A percentile compares a stretch with the other conserved stretches of the same genome.
Conservation (phyloP, 1,140 invertebrate species). For the Pseudomyrmex pallidus region DNA sequence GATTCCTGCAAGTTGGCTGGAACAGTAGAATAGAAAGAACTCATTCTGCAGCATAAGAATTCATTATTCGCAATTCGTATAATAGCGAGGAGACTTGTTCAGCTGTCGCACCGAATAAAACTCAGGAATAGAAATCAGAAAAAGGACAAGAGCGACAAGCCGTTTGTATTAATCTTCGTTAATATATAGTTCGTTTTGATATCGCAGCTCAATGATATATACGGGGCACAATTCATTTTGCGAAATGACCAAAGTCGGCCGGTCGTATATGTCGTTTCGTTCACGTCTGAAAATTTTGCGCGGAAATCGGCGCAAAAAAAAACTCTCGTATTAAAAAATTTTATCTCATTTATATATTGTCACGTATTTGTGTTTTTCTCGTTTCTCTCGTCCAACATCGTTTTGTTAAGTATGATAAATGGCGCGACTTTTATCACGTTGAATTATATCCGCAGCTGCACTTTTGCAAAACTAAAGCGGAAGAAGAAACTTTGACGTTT, state of each 20-base stretch:
- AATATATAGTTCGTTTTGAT: slow-evolving; percentile 45
- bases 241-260: background rate
- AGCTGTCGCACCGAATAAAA: slow-evolving; percentile 50
- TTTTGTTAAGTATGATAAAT: slow-evolving; percentile 66
- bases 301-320: background rate
- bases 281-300: slow-evolving; percentile 25
- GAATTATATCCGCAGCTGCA: slow-evolving; percentile 55
- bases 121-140: slow-evolving; percentile 22
- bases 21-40: slow-evolving; percentile 42
- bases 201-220: slow-evolving; percentile 33
- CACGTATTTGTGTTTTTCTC: slow-evolving; percentile 47
- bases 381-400: slow-evolving; percentile 27
- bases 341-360: slow-evolving; percentile 42
- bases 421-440: slow-evolving; percentile 58
- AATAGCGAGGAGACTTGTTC: slow-evolving; percentile 47
- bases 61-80: slow-evolving; percentile 52
- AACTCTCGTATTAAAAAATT: slow-evolving; percentile 22
- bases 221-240: slow-evolving; percentile 38
- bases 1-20: slow-evolving; percentile 33
- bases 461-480: background rate
- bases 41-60: slow-evolving; percentile 35
- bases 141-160: slow-evolving; percentile 14
- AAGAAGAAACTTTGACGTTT: slow-evolving; percentile 28
- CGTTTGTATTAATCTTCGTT: slow-evolving; percentile 49
- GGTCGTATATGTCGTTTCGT: background rate